Evolutionary conservation across 2,113 vertebrate species (phyloP).

Genomic region (Trichechus manatus): DNA sequence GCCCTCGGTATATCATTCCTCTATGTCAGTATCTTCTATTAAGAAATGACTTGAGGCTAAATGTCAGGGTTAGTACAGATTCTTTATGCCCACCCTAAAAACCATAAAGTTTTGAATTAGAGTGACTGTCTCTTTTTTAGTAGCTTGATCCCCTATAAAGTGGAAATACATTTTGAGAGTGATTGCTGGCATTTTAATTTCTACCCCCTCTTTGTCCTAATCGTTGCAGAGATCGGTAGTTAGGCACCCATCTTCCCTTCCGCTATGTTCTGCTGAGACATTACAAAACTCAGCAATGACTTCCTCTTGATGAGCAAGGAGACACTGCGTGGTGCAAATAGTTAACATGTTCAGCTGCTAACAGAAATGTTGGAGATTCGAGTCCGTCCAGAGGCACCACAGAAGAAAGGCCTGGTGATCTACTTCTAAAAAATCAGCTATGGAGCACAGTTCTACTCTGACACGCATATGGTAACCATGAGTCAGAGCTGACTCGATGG

Average conservation of each 20-base stretch:
- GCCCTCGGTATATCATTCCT: neutral
- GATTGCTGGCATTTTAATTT: neutral
- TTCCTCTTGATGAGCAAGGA: neutral
- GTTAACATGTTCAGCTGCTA: neutral
- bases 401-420: neutral
- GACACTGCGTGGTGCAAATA: neutral
- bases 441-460: neutral
- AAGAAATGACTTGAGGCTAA: neutral
- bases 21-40: neutral
- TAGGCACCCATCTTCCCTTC: neutral
- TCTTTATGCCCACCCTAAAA: constrained; percentile 40
- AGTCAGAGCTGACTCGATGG: neutral
- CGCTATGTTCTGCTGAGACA: neutral
- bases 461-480: neutral
- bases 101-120: constrained; percentile 3
- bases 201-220: neutral
- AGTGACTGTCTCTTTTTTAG: constrained; percentile 47
- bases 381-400: neutral
- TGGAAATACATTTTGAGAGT: neutral
- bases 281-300: neutral
- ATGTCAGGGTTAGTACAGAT: neutral
- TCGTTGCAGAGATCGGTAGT: neutral
- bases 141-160: constrained; percentile 2
- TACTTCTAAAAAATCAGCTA: neutral
- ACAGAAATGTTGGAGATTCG: neutral